A percentile compares a stretch with the other conserved stretches of the same genome.
These are phyloP conservation scores for Peromyscus polionotus DNA, from an alignment of 2,113 vertebrate genomes.

Conservation along the genomic window DNA sequence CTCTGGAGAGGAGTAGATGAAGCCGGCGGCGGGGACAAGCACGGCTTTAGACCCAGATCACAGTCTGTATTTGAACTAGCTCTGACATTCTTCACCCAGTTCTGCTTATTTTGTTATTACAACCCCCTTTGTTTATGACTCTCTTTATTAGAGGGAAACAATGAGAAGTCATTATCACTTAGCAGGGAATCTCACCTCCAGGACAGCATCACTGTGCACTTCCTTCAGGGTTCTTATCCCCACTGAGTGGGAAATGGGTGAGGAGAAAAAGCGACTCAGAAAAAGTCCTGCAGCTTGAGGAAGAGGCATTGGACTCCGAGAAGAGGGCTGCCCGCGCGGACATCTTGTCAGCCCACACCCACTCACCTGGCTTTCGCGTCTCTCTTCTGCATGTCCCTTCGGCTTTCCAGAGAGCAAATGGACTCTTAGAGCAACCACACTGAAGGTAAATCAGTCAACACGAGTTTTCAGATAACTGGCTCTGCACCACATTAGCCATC, in stretches of 20 bases:
- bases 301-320: background rate
- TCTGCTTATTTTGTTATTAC: background rate
- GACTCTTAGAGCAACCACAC: background rate
- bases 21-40: background rate
- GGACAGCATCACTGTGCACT: background rate
- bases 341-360: background rate
- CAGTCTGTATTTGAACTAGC: background rate
- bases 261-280: background rate
- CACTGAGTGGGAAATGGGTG: background rate
- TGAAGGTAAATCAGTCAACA: background rate
- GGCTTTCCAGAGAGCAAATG: background rate
- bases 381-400: background rate
- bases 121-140: background rate
- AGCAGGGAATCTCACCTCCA: background rate
- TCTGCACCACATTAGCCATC: background rate
- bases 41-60: background rate
- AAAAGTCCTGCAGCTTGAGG: background rate
- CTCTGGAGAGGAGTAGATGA: background rate
- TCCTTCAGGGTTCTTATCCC: background rate
- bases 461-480: background rate
- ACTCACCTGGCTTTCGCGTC: background rate
- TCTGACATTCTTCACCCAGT: background rate
- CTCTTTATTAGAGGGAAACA: slow-evolving; percentile 5
- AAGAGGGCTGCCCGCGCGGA: background rate
- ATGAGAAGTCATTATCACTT: background rate